Conservation (phyloP, 2,113 vertebrate genomes). For the Hemichromis elongatus region DNA sequence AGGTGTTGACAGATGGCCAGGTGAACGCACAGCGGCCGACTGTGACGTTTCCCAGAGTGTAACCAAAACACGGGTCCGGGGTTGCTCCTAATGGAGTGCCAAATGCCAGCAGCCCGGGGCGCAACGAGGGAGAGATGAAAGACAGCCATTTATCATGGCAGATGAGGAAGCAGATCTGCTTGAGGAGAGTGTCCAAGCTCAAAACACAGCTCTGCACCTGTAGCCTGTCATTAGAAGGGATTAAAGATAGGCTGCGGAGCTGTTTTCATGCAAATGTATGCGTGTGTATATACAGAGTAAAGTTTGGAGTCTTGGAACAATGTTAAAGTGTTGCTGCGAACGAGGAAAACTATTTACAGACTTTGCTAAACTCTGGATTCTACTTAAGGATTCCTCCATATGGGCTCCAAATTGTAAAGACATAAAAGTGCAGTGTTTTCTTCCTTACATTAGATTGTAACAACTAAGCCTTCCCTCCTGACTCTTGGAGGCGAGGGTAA, state of each 20-base stretch:
- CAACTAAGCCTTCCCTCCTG: not conserved
- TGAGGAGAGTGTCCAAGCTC: conserved; percentile 22
- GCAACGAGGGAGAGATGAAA: conserved; percentile 45
- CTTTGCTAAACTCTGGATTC: not conserved
- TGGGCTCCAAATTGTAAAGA: not conserved
- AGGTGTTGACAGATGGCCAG: conserved; percentile 57
- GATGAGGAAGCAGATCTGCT: conserved; percentile 46
- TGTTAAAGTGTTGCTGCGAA: conserved; percentile 5
- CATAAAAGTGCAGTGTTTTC: not conserved
- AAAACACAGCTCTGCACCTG: conserved; percentile 53
- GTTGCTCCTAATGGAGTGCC: conserved; percentile 39
- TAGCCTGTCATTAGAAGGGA: conserved; percentile 37
- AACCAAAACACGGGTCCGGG: conserved; percentile 37
- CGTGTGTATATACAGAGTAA: conserved; percentile 9
- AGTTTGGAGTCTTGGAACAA: not conserved
- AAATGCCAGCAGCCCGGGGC: conserved; percentile 27
- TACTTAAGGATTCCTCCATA: not conserved
- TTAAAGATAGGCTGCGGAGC: conserved; percentile 3
- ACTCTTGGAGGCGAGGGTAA: not conserved
- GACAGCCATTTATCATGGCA: conserved; percentile 50
- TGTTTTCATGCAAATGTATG: not conserved
- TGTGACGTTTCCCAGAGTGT: conserved; percentile 34
- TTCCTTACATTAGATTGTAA: not conserved
- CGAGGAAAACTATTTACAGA: not conserved
- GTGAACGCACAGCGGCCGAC: conserved; percentile 41